phyloP scores from a whole-genome alignment of 2,888 invertebrate species.

The Meteorus cinctellus region DNA sequence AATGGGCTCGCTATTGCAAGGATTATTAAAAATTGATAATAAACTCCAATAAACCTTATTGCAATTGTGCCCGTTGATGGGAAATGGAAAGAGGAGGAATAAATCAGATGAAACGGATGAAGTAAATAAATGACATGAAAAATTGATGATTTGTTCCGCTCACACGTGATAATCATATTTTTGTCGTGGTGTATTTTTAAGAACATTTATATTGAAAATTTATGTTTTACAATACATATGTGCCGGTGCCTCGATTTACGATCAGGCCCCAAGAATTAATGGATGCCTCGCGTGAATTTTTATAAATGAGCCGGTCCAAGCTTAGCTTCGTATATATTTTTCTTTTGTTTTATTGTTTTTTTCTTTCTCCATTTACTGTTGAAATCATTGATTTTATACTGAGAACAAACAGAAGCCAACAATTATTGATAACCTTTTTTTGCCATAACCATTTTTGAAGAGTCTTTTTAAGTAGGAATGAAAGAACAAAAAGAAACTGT shows the following conservation, averaged over 20 bases:
- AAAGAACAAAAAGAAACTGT: background rate
- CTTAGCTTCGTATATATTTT: background rate
- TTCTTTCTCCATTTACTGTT: conserved; percentile 18
- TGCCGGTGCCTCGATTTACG: conserved; percentile 37
- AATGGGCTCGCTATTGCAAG: background rate
- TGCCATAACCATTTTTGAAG: conserved; percentile 10
- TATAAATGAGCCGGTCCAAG: conserved; percentile 12
- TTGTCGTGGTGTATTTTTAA: conserved; percentile 19
- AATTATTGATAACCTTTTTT: background rate
- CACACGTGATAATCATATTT: conserved; percentile 18
- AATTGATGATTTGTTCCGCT: conserved; percentile 4
- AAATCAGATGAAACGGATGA: conserved; percentile 22
- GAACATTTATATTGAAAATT: conserved; percentile 17
- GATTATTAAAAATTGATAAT: background rate
- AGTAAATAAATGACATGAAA: background rate
- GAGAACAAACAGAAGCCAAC: background rate
- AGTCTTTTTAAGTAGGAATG: background rate
- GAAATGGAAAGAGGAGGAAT: background rate
- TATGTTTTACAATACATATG: conserved; percentile 30
- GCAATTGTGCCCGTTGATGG: background rate
- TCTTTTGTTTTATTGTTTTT: background rate
- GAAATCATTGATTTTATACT: conserved; percentile 8
- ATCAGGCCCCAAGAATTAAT: background rate
- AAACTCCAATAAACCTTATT: background rate
- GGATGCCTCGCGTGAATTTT: conserved; percentile 10